phyloP scores from a whole-genome alignment of 2,113 vertebrate genomes.

The Prionailurus viverrinus region DNA sequence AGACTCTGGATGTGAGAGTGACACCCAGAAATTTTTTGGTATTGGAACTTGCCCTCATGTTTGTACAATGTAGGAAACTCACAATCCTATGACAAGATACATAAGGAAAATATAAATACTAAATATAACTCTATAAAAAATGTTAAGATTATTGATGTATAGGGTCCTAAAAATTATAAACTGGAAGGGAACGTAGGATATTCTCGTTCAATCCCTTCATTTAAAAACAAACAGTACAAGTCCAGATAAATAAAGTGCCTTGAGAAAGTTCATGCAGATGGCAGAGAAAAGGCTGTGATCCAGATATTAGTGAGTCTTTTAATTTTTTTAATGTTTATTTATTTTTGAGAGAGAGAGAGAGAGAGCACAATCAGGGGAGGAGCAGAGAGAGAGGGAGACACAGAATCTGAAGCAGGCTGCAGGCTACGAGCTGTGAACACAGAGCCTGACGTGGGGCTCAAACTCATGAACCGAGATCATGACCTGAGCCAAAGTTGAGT shows the following conservation, averaged over 20 bases:
- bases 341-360: too few relatives aligned
- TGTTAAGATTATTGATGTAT: neutral
- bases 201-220: neutral
- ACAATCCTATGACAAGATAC: neutral
- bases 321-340: too few relatives aligned
- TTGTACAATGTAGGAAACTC: neutral
- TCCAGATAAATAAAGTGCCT: neutral
- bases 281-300: neutral
- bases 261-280: neutral
- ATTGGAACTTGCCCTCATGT: neutral
- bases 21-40: neutral
- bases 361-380: too few relatives aligned
- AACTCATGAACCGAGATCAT: too few relatives aligned
- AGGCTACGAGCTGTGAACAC: too few relatives aligned
- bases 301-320: neutral
- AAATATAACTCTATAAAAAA: neutral
- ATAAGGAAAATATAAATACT: neutral
- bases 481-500: too few relatives aligned
- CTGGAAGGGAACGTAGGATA: neutral
- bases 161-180: neutral
- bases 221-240: slow-evolving; percentile 4
- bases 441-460: too few relatives aligned
- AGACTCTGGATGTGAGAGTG: neutral
- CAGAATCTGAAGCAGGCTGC: too few relatives aligned
- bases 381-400: too few relatives aligned